These are phyloP conservation scores for Clostera curtula DNA, from an alignment of 2,888 invertebrate species.

Conservation along the genomic window DNA sequence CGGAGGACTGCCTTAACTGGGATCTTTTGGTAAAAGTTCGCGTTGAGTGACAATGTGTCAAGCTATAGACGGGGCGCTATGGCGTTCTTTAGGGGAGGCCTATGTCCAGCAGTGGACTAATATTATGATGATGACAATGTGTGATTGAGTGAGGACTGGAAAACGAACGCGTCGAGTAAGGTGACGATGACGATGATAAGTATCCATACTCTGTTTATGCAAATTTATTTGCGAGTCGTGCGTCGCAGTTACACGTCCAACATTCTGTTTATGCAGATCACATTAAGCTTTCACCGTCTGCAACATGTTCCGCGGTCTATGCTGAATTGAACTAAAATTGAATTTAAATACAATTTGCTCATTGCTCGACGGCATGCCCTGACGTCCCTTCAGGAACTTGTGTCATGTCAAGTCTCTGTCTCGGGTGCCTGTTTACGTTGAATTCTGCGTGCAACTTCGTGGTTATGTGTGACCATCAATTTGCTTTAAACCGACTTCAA, in stretches of 20 bases:
- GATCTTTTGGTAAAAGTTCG: no score
- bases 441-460: not conserved
- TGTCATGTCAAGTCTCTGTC: slow-evolving; percentile 18
- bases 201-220: slow-evolving; percentile 24
- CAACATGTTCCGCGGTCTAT: slow-evolving; percentile 35
- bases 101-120: no score
- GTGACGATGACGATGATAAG: no score
- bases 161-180: no score
- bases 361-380: slow-evolving; percentile 16
- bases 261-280: slow-evolving; percentile 53
- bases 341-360: slow-evolving; percentile 32
- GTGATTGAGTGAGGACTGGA: no score
- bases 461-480: not conserved
- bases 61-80: no score
- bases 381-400: slow-evolving; percentile 12
- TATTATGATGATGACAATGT: no score
- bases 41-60: no score
- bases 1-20: no score
- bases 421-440: slow-evolving; percentile 3
- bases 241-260: slow-evolving; percentile 29
- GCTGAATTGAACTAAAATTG: slow-evolving; percentile 36
- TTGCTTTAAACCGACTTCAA: no score
- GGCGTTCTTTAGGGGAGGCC: no score
- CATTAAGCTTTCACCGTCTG: slow-evolving; percentile 46
- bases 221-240: slow-evolving; percentile 20